A percentile compares a stretch with the other conserved stretches of the same genome.
Evolutionary conservation across 2,888 invertebrate species (phyloP).

Genomic region (Lasioglossum leucozonium): DNA sequence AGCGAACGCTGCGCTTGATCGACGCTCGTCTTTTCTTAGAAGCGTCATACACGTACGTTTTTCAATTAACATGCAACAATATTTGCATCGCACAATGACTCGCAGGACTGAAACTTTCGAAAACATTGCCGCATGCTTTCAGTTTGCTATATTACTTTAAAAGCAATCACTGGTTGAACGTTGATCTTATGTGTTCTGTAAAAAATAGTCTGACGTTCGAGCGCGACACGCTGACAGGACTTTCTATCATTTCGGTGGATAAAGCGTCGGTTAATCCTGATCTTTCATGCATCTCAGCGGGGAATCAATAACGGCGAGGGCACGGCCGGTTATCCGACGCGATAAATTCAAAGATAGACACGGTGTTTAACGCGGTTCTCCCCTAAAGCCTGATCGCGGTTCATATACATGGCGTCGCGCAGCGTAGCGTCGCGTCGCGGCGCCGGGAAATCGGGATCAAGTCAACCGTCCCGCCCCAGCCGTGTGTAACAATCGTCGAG

Average conservation of each 20-base stretch:
- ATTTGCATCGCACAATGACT: background rate
- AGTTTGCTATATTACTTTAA: too few species aligned
- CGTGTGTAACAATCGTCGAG: constrained; percentile 67
- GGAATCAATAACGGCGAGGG: constrained; percentile 35
- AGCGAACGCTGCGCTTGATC: background rate
- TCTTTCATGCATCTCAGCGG: background rate
- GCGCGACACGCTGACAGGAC: background rate
- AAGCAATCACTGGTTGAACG: background rate
- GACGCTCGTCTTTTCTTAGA: background rate
- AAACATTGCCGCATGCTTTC: too few species aligned
- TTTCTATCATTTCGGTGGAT: background rate
- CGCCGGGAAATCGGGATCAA: constrained; percentile 65
- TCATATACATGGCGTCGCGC: constrained; percentile 57
- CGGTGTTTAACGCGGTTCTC: constrained; percentile 47
- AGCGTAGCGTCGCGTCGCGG: constrained; percentile 10
- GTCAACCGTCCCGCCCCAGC: constrained; percentile 65
- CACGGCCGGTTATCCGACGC: constrained; percentile 28
- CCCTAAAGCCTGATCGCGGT: constrained; percentile 47
- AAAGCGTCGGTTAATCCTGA: constrained; percentile 7
- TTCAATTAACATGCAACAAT: too few species aligned
- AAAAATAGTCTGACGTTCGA: background rate
- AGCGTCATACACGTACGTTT: background rate
- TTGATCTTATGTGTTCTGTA: background rate
- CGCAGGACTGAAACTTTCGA: too few species aligned
- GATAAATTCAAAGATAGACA: constrained; percentile 59